A percentile compares a stretch with the other conserved stretches of the same genome.
Evolutionary conservation across 2,113 vertebrate genomes (phyloP).

Genomic region (Hippocampus mohnikei): DNA sequence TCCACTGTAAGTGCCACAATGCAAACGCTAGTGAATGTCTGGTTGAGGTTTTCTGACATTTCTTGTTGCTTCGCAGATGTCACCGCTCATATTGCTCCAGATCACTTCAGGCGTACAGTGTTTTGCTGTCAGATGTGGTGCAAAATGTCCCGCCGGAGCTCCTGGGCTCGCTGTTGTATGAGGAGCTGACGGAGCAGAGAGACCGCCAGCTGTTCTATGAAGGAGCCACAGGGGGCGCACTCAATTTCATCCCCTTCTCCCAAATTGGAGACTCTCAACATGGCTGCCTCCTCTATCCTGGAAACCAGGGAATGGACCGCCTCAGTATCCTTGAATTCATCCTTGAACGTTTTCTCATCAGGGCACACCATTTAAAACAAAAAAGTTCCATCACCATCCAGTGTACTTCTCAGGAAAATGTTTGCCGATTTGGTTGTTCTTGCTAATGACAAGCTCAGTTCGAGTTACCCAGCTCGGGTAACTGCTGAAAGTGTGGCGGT

Average conservation of each 20-base stretch:
- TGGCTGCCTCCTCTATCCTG: conserved; percentile 75
- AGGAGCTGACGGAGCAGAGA: conserved; percentile 73
- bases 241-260: conserved; percentile 66
- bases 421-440: not conserved
- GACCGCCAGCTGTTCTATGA: conserved; percentile 64
- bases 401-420: not conserved
- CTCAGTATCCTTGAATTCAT: conserved; percentile 78
- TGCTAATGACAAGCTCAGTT: not conserved
- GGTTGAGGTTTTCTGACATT: not conserved
- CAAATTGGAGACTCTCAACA: not conserved
- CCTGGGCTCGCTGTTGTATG: conserved; percentile 68
- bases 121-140: conserved; percentile 62
- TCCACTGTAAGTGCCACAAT: conserved; percentile 37
- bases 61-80: conserved; percentile 20
- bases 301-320: conserved; percentile 53
- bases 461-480: not conserved
- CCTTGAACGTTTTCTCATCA: not conserved
- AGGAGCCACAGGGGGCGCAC: conserved; percentile 71
- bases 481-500: not conserved
- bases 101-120: not conserved
- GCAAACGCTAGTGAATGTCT: not conserved
- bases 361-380: not conserved
- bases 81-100: fast-evolving
- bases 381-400: not conserved
- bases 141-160: conserved; percentile 65